Evolutionary conservation across 2,888 invertebrate species (phyloP).

Genomic region (Galerucella calmariensis): DNA sequence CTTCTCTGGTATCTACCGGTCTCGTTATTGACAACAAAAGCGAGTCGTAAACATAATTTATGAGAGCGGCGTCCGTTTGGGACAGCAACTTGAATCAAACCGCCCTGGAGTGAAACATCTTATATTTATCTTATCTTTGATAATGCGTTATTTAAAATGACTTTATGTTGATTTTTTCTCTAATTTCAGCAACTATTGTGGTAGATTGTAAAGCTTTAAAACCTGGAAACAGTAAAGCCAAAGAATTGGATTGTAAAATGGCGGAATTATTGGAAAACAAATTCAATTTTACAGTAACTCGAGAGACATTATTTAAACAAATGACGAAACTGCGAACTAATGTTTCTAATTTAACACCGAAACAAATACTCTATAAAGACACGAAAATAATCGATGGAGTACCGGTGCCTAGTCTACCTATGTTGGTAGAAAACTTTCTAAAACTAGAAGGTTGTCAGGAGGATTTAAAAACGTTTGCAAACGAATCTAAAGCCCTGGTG

Average conservation of each 20-base stretch:
- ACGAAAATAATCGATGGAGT: constrained; percentile 73
- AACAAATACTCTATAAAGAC: constrained; percentile 80
- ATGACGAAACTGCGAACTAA: constrained; percentile 75
- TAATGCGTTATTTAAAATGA: constrained; percentile 18
- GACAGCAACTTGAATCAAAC: too few relatives aligned
- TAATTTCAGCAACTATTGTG: constrained; percentile 73
- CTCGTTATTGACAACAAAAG: too few relatives aligned
- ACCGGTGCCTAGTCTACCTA: constrained; percentile 69
- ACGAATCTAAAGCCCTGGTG: constrained; percentile 61
- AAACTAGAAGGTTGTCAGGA: constrained; percentile 64
- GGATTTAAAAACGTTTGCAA: constrained; percentile 68
- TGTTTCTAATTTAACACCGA: constrained; percentile 71
- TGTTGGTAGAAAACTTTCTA: constrained; percentile 72
- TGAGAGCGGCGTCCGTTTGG: constrained; percentile 83
- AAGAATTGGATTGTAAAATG: constrained; percentile 72
- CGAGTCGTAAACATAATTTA: too few relatives aligned
- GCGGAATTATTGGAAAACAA: constrained; percentile 70
- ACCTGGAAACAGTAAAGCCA: constrained; percentile 74
- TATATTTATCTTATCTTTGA: too few relatives aligned
- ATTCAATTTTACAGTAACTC: constrained; percentile 61
- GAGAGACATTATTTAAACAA: constrained; percentile 65
- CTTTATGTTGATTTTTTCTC: not conserved
- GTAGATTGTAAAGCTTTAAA: constrained; percentile 85
- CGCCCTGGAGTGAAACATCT: too few relatives aligned
- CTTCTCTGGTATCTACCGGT: too few relatives aligned